A percentile compares a stretch with the other conserved stretches of the same genome.
These are phyloP conservation scores for Drosophila subsilvestris DNA, from an alignment of 2,888 invertebrate genomes.

Conservation along the genomic window DNA sequence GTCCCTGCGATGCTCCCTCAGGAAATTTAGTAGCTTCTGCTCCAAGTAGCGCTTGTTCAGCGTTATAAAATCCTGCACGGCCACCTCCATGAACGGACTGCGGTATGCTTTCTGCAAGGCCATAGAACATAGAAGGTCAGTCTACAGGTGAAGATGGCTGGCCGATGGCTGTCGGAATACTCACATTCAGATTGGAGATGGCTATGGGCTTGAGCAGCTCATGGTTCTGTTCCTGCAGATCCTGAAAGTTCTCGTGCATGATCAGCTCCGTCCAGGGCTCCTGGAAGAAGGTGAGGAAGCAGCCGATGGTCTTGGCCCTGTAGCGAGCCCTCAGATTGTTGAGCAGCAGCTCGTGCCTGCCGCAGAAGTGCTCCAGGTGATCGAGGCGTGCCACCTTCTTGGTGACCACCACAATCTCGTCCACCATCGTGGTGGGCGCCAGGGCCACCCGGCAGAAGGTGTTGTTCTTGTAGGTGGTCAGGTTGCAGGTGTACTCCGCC, in stretches of 20 bases:
- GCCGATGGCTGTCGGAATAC: background rate
- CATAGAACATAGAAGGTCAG: too few relatives aligned
- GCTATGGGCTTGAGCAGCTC: slow-evolving; percentile 45
- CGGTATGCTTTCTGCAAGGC: slow-evolving; percentile 5
- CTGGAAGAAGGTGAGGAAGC: slow-evolving; percentile 71
- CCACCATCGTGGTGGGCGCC: slow-evolving; percentile 63
- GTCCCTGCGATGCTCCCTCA: slow-evolving; percentile 51
- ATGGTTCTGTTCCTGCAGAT: slow-evolving; percentile 53
- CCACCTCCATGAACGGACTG: slow-evolving; percentile 1
- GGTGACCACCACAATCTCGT: slow-evolving; percentile 77
- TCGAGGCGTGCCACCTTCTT: slow-evolving; percentile 65
- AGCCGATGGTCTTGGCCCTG: slow-evolving; percentile 51
- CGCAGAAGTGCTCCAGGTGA: slow-evolving; percentile 73
- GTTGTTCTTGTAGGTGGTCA: slow-evolving; percentile 60
- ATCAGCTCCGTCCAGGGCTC: slow-evolving; percentile 74
- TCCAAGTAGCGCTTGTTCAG: slow-evolving; percentile 58
- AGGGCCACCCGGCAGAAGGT: slow-evolving; percentile 76
- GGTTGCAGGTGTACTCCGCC: slow-evolving; percentile 21
- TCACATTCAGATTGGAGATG: background rate
- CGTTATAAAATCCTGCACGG: slow-evolving; percentile 23
- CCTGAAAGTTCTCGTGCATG: slow-evolving; percentile 71
- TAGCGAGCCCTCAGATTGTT: slow-evolving; percentile 70
- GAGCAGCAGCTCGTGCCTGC: slow-evolving; percentile 75
- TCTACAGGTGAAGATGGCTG: too few relatives aligned
- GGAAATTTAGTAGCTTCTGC: slow-evolving; percentile 52